Evolutionary conservation across 1,140 invertebrate species (phyloP), one percentile per base, ranked within the genome.

Genomic region (Trichonephila clavata): DNA sequence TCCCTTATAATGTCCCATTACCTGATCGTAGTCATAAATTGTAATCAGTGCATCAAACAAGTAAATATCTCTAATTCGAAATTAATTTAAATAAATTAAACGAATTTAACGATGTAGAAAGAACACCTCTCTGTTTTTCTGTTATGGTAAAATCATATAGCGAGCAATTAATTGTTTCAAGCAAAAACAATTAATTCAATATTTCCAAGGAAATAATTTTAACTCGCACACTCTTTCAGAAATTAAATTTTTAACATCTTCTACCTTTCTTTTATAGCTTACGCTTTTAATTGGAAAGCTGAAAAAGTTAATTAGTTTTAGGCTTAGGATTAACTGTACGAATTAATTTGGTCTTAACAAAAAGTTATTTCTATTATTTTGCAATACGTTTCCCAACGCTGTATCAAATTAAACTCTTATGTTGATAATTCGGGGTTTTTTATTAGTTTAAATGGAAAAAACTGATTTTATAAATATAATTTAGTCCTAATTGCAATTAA

Each of bases 281-380:
- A n/a, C 6, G 71, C 27, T 32, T n/a, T 83, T 83, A 83, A 83
- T 20, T 50, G 81, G n/a, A 83, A 83, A 59, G 50, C 43, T 59
- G 81, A 83, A 59, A n/a, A 57, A 83, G 81, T 57, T 83, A 83
- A 83, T 83, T 83, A 83, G 81, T 83, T 83, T 39, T 83, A 57
- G n/a, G 39, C 24, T 83, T 83, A 20, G 50, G 81, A 83, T 83
- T 24, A 50, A 83, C 57, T 83, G 59, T 83, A 39, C 50, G n/a
- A 57, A 83, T 83, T 59, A 59, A 83, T 83, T 83, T 83, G 50
- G 43, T 83, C 81, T 59, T 83, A 57, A 21, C 20, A 57, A 83
- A 83, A 83, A 83, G 50, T 8, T 10, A 83, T 57, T 57, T 83
- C 50, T 20, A 24, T 16, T 83, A 57, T 57, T 57, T 59, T 13